Evolutionary conservation across 2,797 vertebrate genomes (phyloP).

Genomic region (Brachyrhaphis roseni): DNA sequence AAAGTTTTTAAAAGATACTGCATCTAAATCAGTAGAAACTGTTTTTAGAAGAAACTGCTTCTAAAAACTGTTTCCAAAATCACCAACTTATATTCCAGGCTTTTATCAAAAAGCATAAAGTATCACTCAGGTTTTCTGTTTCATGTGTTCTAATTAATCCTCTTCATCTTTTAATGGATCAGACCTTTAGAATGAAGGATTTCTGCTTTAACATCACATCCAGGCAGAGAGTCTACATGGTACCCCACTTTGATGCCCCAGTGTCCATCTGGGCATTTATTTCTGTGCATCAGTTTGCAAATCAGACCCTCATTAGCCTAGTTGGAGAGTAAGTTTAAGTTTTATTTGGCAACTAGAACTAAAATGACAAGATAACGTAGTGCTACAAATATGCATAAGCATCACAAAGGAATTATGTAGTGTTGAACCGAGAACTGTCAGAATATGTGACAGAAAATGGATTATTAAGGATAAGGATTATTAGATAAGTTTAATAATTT

Average conservation of each 20-base stretch:
- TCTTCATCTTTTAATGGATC: not conserved
- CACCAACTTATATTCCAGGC: not conserved
- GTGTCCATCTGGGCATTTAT: constrained; percentile 3
- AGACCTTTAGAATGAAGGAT: not conserved
- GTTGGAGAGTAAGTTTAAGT: not conserved
- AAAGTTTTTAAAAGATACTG: not conserved
- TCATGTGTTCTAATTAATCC: not conserved
- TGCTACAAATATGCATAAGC: not conserved
- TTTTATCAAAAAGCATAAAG: not conserved
- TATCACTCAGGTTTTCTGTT: not conserved
- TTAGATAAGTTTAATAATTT: too few relatives aligned
- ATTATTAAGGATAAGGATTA: too few relatives aligned
- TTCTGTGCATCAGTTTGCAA: not conserved
- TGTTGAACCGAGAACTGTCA: not conserved
- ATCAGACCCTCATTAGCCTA: not conserved
- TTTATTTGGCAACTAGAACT: not conserved
- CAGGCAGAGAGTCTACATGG: not conserved
- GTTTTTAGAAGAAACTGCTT: too few relatives aligned
- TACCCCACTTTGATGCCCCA: not conserved
- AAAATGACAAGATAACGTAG: not conserved
- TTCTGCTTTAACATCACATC: not conserved
- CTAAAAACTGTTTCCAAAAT: not conserved
- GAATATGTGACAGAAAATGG: not conserved
- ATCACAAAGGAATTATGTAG: not conserved
- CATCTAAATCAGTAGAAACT: too few relatives aligned